Conservation (phyloP, 2,888 invertebrate genomes). For the Stictocephala bisonia region DNA sequence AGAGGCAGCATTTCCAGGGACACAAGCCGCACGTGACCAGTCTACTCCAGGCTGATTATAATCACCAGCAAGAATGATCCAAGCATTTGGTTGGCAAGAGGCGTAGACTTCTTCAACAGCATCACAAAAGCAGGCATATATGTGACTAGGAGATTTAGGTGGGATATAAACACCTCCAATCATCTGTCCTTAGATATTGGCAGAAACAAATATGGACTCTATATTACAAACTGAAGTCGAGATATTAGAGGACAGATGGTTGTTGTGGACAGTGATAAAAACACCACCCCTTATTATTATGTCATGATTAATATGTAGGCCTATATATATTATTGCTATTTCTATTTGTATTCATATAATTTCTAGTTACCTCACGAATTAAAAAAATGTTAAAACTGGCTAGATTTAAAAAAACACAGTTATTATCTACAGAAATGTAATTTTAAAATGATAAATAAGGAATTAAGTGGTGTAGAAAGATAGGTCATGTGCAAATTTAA, state of each 20-base stretch:
- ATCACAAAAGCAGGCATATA: not conserved
- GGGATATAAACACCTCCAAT: constrained; percentile 12
- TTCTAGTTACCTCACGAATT: too few relatives aligned
- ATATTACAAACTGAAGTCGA: not conserved
- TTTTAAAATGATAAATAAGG: too few relatives aligned
- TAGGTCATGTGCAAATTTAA: too few relatives aligned
- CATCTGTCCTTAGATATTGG: not conserved
- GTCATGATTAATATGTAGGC: too few relatives aligned
- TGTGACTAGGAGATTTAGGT: not conserved
- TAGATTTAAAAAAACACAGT: too few relatives aligned
- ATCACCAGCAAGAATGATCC: not conserved
- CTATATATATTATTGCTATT: too few relatives aligned
- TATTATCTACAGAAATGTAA: too few relatives aligned
- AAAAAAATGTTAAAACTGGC: too few relatives aligned
- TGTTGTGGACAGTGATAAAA: not conserved
- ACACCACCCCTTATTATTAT: too few relatives aligned
- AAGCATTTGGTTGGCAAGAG: not conserved
- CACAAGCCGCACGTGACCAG: not conserved
- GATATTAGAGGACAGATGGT: not conserved
- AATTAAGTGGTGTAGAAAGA: too few relatives aligned
- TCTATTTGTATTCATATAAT: too few relatives aligned
- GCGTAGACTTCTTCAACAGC: constrained; percentile 1
- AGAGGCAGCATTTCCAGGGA: not conserved
- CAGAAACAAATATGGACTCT: not conserved
- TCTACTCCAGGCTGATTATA: constrained; percentile 1